Evolutionary conservation across 2,888 invertebrate species (phyloP), one percentile per base, ranked within the genome.

Genomic region (Hermodice carunculata): DNA sequence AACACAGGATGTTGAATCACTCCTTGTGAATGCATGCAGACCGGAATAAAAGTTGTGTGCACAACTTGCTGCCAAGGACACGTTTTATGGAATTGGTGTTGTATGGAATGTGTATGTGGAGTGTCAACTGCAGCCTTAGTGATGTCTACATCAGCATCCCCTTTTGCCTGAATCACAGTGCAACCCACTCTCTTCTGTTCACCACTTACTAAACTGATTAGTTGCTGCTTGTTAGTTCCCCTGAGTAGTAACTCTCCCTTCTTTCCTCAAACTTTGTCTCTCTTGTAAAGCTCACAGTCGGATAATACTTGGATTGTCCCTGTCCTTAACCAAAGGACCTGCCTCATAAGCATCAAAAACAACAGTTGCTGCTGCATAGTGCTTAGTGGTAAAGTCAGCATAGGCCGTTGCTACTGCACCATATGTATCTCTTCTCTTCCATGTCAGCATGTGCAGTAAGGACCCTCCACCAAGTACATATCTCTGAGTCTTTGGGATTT

Each of bases 381-480:
- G 37, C 42, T 37, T 19, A 24, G 14, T 32, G 6, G 44, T 63
- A 24, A 53, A 64, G 29, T 52, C 61, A n/a, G 34, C 61, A 53
- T 62, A 64, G 26, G 43, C 17, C 14, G 52, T 24, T 1, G 61
- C 61, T 44, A 64, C 62, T 34, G 37, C 28, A 48, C 63, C 61
- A 54, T 64, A 67, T n/a, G 64, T 67, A 29, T 31, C 34, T 31
- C 68, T 64, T 37, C 46, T 62, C 59, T 22, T 59, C 70, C 71
- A 71, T 42, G 42, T 37, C 5, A 70, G 31, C 24, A 52, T 44
- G 51, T 71, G 70, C 32, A 70, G 14, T 31, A 70, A 48, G 17
- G 54, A 62, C 19, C 64, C 71, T 37, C 69, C 69, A 64, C 69
- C 71, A 17, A 71, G 37, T 28, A 71, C 67, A 64, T 64, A 54